Conservation (phyloP, 2,888 invertebrate species). For the Nineta flava region DNA sequence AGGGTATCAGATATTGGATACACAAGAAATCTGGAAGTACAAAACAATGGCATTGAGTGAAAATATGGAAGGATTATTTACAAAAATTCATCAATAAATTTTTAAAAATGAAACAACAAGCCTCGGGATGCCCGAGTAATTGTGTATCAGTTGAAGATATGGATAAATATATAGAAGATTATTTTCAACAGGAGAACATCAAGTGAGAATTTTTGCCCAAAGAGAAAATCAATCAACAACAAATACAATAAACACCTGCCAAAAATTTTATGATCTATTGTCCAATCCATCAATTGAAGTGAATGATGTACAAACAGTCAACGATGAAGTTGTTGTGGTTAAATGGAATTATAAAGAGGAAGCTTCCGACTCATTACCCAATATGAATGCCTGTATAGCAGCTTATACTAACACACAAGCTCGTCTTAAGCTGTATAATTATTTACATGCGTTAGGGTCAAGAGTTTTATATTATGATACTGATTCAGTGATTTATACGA, state of each 20-base stretch:
- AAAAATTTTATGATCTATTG: conserved; percentile 12
- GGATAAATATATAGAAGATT: conserved; percentile 9
- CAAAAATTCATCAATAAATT: conserved; percentile 19
- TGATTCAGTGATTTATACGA: too few relatives aligned
- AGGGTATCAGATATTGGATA: conserved; percentile 19
- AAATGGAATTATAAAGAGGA: conserved; percentile 14
- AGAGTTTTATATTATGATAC: conserved; percentile 23
- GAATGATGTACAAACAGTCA: conserved; percentile 10
- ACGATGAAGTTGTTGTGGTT: conserved; percentile 13
- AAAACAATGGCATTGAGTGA: conserved; percentile 14
- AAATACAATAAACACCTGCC: conserved; percentile 6
- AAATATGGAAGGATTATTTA: conserved; percentile 17
- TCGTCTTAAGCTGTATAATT: conserved; percentile 18
- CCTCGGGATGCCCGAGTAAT: conserved; percentile 15
- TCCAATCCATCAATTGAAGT: conserved; percentile 12
- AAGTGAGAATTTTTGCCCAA: conserved; percentile 9
- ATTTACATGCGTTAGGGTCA: conserved; percentile 17
- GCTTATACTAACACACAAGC: too few relatives aligned
- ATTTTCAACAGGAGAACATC: conserved; percentile 10
- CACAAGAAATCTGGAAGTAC: conserved; percentile 22
- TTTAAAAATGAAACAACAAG: conserved; percentile 18
- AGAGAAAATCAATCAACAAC: conserved; percentile 12
- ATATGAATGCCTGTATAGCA: conserved; percentile 20
- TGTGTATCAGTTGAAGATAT: conserved; percentile 11
- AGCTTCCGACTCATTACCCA: conserved; percentile 8